phyloP scores from a whole-genome alignment of 2,113 vertebrate species.

The Alaudala cheleensis region DNA sequence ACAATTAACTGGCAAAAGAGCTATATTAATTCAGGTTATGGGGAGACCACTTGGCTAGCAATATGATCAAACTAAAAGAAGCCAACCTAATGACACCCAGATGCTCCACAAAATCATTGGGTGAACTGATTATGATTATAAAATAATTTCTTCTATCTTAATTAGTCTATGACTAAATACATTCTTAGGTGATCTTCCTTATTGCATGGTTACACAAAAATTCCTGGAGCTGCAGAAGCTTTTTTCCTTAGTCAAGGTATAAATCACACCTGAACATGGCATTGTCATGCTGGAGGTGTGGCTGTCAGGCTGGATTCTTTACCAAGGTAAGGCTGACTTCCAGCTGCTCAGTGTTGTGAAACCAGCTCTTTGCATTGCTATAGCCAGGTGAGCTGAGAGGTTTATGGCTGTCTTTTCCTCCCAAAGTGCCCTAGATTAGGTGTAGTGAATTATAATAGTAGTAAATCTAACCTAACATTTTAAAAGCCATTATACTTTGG shows the following conservation, averaged over 20 bases:
- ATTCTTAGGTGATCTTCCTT: neutral
- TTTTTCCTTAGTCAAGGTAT: neutral
- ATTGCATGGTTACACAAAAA: neutral
- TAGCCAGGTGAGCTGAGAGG: neutral
- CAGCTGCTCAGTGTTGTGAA: neutral
- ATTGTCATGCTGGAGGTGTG: neutral
- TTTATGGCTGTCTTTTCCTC: neutral
- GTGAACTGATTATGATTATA: neutral
- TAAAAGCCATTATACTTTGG: neutral
- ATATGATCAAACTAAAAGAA: neutral
- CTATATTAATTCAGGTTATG: neutral
- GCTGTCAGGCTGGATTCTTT: neutral
- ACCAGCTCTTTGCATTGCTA: neutral
- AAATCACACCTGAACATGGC: accelerated
- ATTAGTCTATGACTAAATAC: neutral
- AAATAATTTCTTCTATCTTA: neutral
- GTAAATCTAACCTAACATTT: neutral
- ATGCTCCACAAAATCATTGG: neutral
- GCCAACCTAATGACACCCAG: neutral
- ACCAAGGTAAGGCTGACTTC: neutral
- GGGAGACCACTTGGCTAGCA: neutral
- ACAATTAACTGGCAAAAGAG: neutral
- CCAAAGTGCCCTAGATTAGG: neutral
- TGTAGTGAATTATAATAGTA: neutral
- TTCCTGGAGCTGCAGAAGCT: neutral